Evolutionary conservation across 2,113 vertebrate genomes (phyloP).

Genomic region (Romanogobio albipinnatus): DNA sequence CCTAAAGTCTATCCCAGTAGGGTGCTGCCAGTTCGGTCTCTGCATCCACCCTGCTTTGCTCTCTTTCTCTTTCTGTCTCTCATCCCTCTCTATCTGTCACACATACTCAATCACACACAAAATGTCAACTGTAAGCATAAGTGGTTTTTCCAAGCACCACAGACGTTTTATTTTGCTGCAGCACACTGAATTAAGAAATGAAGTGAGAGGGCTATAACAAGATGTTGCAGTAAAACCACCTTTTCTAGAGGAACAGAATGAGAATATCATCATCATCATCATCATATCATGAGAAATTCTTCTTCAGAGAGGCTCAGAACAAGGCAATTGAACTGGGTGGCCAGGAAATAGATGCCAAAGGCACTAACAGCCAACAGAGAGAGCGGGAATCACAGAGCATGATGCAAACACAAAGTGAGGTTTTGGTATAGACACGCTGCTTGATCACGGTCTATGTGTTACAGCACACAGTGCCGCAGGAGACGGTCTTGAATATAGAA

Average conservation of each 20-base stretch:
- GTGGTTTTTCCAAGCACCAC: constrained; percentile 36
- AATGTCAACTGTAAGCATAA: constrained; percentile 29
- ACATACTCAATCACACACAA: constrained; percentile 16
- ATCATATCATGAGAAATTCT: constrained; percentile 75
- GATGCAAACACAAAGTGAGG: constrained; percentile 14
- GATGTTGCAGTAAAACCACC: constrained; percentile 33
- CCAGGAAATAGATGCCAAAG: constrained; percentile 87
- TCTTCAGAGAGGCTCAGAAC: constrained; percentile 73
- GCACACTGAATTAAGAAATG: constrained; percentile 18
- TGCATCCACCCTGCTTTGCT: constrained; percentile 27
- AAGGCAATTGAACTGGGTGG: constrained; percentile 85
- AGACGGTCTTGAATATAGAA: constrained; percentile 97
- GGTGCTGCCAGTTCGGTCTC: constrained; percentile 41
- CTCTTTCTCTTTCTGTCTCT: constrained; percentile 8
- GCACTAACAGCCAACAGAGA: constrained; percentile 52
- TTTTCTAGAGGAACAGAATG: constrained; percentile 28
- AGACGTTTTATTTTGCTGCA: constrained; percentile 24
- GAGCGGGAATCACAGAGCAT: neutral
- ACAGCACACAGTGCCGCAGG: constrained; percentile 83
- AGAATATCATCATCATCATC: constrained; percentile 19
- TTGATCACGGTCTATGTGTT: constrained; percentile 82
- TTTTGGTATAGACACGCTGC: constrained; percentile 60
- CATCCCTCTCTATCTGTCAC: constrained; percentile 11
- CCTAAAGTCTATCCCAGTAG: constrained; percentile 39
- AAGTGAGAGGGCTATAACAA: neutral